Percentiles rank a stretch among this genome's conserved stretches.
phyloP scores from a whole-genome alignment of 2,888 invertebrate genomes.

The Hypselothyrea guttata region DNA sequence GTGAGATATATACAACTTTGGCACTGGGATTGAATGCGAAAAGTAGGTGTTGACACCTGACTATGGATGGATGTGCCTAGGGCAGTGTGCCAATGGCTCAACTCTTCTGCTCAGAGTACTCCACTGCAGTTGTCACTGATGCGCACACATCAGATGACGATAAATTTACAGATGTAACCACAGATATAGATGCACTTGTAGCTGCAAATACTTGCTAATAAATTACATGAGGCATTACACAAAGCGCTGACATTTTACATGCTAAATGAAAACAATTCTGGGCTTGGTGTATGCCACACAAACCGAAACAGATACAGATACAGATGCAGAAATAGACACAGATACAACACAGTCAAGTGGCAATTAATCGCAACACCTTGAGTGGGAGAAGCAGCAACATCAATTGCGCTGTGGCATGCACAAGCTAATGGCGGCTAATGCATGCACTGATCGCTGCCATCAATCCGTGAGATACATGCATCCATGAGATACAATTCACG shows the following conservation, averaged over 20 bases:
- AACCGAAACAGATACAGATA: slow-evolving; percentile 17
- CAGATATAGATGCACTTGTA: slow-evolving; percentile 18
- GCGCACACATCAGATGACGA: slow-evolving; percentile 26
- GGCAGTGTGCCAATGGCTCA: slow-evolving; percentile 19
- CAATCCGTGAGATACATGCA: slow-evolving; percentile 28
- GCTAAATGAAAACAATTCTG: slow-evolving; percentile 68
- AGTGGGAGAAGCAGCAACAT: slow-evolving; percentile 53
- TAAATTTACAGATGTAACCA: slow-evolving; percentile 26
- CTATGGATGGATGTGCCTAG: slow-evolving; percentile 24
- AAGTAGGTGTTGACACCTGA: slow-evolving; percentile 19
- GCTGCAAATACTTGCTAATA: slow-evolving; percentile 38
- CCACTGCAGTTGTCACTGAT: slow-evolving; percentile 31
- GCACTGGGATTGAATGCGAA: slow-evolving; percentile 9
- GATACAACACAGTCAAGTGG: slow-evolving; percentile 43
- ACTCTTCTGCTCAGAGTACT: too few species aligned
- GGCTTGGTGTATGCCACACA: slow-evolving; percentile 59
- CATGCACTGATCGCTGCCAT: slow-evolving; percentile 57
- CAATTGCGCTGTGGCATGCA: slow-evolving; percentile 13
- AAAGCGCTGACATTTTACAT: slow-evolving; percentile 71
- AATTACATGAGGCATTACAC: slow-evolving; percentile 51
- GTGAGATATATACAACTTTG: too few species aligned
- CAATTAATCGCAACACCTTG: slow-evolving; percentile 62
- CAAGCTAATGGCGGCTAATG: slow-evolving; percentile 41
- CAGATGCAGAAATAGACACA: too few species aligned
- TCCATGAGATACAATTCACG: background rate